Evolutionary conservation across 2,888 invertebrate species (phyloP), one percentile per base, ranked within the genome.

Genomic region (Eudemis profundana): DNA sequence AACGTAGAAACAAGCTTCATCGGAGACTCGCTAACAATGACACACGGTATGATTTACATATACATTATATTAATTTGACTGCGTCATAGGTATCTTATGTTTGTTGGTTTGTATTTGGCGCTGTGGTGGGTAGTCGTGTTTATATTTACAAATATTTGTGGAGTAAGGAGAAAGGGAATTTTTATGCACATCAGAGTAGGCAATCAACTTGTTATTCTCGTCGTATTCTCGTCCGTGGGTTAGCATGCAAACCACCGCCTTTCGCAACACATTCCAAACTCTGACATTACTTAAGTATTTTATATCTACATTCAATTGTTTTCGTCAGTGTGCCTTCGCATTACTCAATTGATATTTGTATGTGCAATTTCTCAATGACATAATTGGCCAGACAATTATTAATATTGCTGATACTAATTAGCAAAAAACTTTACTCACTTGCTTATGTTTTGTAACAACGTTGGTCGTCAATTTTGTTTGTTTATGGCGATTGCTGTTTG

Each of bases 21-120:
- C 81, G 80, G 73, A 86, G 84, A 78, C 85, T 90, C 75, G 81
- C 78, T 74, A 78, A 86, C 79, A 87, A 90, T 90, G 90, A 86
- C 79, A 85, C 84, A 83, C 85, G 90, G 91, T 91, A 91, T 73
- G 83, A 74, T 75, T 78, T 75, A 70, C 74, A 77, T 54, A 33
- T 33, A 44, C 29, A 54, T 56, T 44, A 23, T 29, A 59, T 21
- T 36, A 12, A 47, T 46, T 59, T 21, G 19, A 33, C 12, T 10
- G 56, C 42, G 40, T 51, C 44, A 57, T 10, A 17, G 23, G 8
- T 27, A 42, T 36, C 17, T 38, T 47, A 60, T 15, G 29, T 40
- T 46, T 61, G 33, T 46, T 50, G 23, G 46, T 60, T 46, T 23
- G 47, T 23, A 23, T 17, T 29, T 47, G 5, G 3, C 3, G 23